These are phyloP conservation scores for Diplogasteroides magnus DNA, from an alignment of 1,140 invertebrate species.

Conservation along the genomic window DNA sequence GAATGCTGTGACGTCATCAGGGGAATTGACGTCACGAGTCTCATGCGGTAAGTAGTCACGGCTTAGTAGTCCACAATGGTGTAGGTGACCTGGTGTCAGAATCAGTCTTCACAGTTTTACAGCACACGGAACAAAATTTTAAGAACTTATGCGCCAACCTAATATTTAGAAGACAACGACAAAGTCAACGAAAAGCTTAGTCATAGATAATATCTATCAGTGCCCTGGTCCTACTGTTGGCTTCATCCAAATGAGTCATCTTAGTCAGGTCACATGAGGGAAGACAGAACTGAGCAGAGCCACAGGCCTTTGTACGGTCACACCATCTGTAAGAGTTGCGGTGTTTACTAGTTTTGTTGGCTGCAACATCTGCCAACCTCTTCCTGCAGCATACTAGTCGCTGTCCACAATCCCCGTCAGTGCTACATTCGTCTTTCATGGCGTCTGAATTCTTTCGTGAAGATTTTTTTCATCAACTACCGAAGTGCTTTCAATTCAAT, in stretches of 20 bases:
- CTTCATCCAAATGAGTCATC: conserved; percentile 4
- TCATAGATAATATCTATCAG: conserved; percentile 21
- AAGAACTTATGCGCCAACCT: too few relatives aligned
- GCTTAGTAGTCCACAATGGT: too few relatives aligned
- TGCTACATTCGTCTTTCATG: not conserved
- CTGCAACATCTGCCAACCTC: not conserved
- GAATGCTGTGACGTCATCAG: too few relatives aligned
- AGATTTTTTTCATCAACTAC: not conserved
- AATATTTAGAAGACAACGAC: too few relatives aligned
- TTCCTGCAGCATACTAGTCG: conserved; percentile 11
- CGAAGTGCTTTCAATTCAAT: not conserved
- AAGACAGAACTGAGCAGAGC: conserved; percentile 8
- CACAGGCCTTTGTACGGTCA: conserved; percentile 5
- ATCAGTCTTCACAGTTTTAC: too few relatives aligned
- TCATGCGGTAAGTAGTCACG: too few relatives aligned
- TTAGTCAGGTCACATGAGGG: conserved; percentile 4
- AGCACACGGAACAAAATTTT: too few relatives aligned
- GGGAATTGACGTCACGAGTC: too few relatives aligned
- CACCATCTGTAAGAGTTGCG: conserved; percentile 3
- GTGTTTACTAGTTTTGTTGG: not conserved
- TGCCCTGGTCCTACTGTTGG: not conserved
- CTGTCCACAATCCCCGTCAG: conserved; percentile 6
- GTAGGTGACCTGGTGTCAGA: too few relatives aligned
- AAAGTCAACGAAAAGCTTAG: too few relatives aligned
- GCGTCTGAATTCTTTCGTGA: not conserved